These are phyloP conservation scores for Ganaspis sp. DNA, from an alignment of 1,140 invertebrate species.

Conservation along the genomic window DNA sequence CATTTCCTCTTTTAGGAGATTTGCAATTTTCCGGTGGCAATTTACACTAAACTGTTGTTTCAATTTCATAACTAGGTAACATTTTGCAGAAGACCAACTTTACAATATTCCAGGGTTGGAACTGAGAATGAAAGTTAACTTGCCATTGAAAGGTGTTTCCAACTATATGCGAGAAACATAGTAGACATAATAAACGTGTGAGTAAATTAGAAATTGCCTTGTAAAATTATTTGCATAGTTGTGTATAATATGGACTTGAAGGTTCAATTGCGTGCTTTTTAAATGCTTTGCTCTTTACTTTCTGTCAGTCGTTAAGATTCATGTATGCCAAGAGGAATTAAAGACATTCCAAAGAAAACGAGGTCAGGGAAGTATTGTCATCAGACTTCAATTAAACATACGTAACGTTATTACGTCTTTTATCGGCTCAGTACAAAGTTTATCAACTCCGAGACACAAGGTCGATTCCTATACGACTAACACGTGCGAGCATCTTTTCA, in stretches of 20 bases:
- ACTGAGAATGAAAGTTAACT: background rate
- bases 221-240: background rate
- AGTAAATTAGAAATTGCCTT: background rate
- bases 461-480: background rate
- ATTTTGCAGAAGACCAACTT: slow-evolving; percentile 1
- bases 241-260: background rate
- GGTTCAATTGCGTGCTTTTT: background rate
- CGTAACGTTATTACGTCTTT: slow-evolving; percentile 25
- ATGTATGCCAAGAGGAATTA: slow-evolving; percentile 11
- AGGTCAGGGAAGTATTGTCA: slow-evolving; percentile 26
- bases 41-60: slow-evolving; percentile 6
- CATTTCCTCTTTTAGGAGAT: slow-evolving; percentile 3
- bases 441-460: slow-evolving; percentile 1
- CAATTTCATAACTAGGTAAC: background rate
- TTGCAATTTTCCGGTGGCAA: background rate
- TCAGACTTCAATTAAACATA: slow-evolving; percentile 26
- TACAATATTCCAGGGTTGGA: background rate
- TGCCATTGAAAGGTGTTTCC: background rate
- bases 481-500: background rate
- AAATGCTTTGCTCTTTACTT: background rate
- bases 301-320: background rate
- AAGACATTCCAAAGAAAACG: slow-evolving; percentile 20
- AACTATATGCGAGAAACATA: background rate
- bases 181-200: background rate
- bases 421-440: slow-evolving; percentile 3